These are phyloP conservation scores for Gerris lacustris DNA, from an alignment of 2,888 invertebrate genomes.

Conservation along the genomic window DNA sequence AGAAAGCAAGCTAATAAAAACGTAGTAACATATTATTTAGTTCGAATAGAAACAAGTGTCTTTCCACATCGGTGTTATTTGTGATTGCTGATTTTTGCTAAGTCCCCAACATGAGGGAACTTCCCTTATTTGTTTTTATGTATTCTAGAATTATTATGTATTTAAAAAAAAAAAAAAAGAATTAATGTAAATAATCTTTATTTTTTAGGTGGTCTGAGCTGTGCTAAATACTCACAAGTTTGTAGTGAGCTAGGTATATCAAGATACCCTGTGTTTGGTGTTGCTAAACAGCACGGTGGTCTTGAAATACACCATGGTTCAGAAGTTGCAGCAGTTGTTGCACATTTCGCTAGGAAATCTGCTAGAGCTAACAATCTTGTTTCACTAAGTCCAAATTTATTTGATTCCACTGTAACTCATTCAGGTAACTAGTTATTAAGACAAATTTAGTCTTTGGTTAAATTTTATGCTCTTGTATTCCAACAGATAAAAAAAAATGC, in stretches of 20 bases:
- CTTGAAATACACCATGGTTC: conserved; percentile 61
- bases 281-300: conserved; percentile 60
- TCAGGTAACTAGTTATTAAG: neutral
- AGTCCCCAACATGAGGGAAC: too few relatives aligned
- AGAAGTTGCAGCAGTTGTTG: conserved; percentile 44
- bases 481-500: neutral
- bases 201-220: conserved; percentile 49
- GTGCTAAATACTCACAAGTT: conserved; percentile 44
- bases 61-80: too few relatives aligned
- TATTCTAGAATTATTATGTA: too few relatives aligned
- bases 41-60: too few relatives aligned
- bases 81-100: too few relatives aligned
- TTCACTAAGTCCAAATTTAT: conserved; percentile 43
- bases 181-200: too few relatives aligned
- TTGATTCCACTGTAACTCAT: neutral
- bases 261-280: conserved; percentile 54
- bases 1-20: too few relatives aligned
- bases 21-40: too few relatives aligned
- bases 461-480: neutral
- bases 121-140: too few relatives aligned
- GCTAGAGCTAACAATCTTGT: conserved; percentile 46
- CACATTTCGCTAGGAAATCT: conserved; percentile 53
- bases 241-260: conserved; percentile 48
- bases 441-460: neutral
- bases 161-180: too few relatives aligned